Evolutionary conservation across 2,113 vertebrate species (phyloP), one percentile per base, ranked within the genome.

Genomic region (Anseranas semipalmata): DNA sequence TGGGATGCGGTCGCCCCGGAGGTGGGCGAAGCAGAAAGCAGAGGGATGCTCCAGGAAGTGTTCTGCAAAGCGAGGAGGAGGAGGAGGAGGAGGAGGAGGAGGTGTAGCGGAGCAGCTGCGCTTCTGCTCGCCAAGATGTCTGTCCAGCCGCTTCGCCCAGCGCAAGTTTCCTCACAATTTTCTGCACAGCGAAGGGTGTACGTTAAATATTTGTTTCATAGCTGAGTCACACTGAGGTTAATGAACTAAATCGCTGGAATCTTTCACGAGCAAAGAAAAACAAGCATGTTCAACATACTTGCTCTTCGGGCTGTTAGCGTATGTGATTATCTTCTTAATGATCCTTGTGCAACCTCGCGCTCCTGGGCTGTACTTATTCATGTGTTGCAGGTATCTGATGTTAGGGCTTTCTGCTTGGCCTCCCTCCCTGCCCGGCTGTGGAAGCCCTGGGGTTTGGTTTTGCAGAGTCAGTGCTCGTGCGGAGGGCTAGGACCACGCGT

Each of bases 171-270:
- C 32, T 63, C 17, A 17, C 16, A 5, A 41, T 65, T 65, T 65
- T 65, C 60, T 62, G 33, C 85, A 53, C 35, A 4, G 67, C 46
- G 2, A 15, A 83, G 68, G 75, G 33, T 16, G 59, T 0, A 46
- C 3, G 1, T 83, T 83, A 53, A 95, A 77, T 90, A 86, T 78
- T 93, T 84, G 83, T 48, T 87, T 79, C 70, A 4, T 12, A 56
- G 94, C 89, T 96, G 94, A 96, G 76, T 96, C 95, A 96, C 77
- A 0, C 50, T 1, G 75, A 85, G 89, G 76, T 88, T 88, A 88
- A 93, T 39, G 75, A 90, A 12, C 63, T 45, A 65, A 95, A 89
- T 80, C 30, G 0, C 73, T 50, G 68, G 60, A 43, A 48, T 52
- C 93, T 39, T 86, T 70, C 3, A 19, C 4, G 24, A 90, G 87